Evolutionary conservation across 2,797 vertebrate species (phyloP), one percentile per base, ranked within the genome.

Genomic region (Austrolebias charrua): DNA sequence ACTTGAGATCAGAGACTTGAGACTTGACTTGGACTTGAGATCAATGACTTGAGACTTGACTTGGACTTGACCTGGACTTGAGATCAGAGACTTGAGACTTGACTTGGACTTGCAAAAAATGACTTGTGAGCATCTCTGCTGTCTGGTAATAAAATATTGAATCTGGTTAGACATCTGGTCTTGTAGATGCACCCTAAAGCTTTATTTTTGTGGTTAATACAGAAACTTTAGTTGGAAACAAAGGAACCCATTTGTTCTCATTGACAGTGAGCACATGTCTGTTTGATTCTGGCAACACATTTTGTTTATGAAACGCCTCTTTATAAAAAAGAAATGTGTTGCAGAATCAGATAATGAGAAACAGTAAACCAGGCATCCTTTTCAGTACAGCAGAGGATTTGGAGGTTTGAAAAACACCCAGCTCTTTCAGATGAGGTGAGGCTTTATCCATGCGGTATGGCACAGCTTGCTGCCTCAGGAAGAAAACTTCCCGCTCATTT

Each of bases 241-340:
- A n/a, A n/a, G n/a, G n/a, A n/a, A n/a, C n/a, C 33, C 31, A 55
- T 13, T 3, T 33, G 5, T 11, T 11, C 38, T 60, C 55, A 9
- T 55, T 15, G 7, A 13, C 18, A 58, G n/a, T 24, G 38, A 63
- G 48, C 49, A 64, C 66, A 60, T 35, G 14, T 75, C 66, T 71
- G 67, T 88, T 72, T 73, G 13, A 75, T 66, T 65, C 33, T 70
- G 63, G 76, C 57, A 66, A 48, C 43, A 50, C 33, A 44, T 68
- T 79, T 79, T 87, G 75, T 88, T 81, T 88, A 76, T 78, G 75
- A 81, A 66, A 35, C 60, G 46, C 48, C 55, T 67, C 59, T 69
- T 76, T 29, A 42, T 60, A 70, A 73, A 76, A 63, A 40, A 13
- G 56, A 75, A 54, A 35, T 35, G 63, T 66, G 57, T 59, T 82